Evolutionary conservation across 2,113 vertebrate species (phyloP).

Genomic region (Pseudorectes ferrugineus): DNA sequence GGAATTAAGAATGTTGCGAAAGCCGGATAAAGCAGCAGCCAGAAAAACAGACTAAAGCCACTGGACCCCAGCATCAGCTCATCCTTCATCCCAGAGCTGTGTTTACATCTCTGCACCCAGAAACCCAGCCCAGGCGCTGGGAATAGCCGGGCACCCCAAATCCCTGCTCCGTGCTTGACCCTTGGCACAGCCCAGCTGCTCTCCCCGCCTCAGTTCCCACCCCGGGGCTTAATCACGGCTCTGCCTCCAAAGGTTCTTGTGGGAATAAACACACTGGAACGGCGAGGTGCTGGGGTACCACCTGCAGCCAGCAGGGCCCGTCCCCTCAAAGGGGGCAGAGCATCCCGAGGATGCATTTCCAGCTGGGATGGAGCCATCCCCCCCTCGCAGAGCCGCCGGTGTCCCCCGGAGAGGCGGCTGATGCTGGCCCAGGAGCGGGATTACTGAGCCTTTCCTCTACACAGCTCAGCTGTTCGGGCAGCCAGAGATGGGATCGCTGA

Average conservation of each 20-base stretch:
- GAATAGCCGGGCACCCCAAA: background rate
- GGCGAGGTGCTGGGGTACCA: rapidly evolving
- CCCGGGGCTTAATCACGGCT: background rate
- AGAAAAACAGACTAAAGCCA: background rate
- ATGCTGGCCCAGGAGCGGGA: background rate
- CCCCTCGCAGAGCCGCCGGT: rapidly evolving
- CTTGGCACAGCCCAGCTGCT: background rate
- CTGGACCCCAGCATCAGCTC: background rate
- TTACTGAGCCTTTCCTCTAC: background rate
- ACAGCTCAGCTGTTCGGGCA: background rate
- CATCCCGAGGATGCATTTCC: background rate
- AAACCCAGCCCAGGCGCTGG: background rate
- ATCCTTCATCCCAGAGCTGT: background rate
- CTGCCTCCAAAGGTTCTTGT: background rate
- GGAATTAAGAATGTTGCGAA: background rate
- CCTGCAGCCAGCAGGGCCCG: background rate
- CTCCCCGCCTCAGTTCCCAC: background rate
- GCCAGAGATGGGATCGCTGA: background rate
- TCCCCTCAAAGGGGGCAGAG: background rate
- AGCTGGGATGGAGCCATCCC: background rate
- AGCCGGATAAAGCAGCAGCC: background rate
- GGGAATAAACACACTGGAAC: rapidly evolving
- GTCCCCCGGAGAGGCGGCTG: background rate
- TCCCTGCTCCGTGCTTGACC: rapidly evolving
- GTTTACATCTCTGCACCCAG: background rate